These are phyloP conservation scores for Neogale vison DNA, from an alignment of 2,113 vertebrate species.

Conservation along the genomic window DNA sequence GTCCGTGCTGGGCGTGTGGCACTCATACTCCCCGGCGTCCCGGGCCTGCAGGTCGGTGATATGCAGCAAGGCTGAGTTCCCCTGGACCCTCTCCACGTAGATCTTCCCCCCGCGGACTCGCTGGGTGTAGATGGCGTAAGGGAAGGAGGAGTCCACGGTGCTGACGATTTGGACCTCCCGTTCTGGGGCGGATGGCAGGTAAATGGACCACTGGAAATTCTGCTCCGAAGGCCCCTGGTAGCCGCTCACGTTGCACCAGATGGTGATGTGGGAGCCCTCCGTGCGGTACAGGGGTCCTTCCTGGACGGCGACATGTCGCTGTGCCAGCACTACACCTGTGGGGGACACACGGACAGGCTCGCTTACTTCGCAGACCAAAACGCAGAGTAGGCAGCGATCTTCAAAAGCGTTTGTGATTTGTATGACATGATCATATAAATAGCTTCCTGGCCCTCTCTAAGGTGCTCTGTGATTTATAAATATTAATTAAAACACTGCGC, in stretches of 20 bases:
- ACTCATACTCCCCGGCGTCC: conserved; percentile 91
- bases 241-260: conserved; percentile 96
- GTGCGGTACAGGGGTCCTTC: conserved; percentile 92
- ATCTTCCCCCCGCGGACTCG: conserved; percentile 91
- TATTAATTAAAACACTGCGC: conserved; percentile 64
- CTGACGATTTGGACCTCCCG: conserved; percentile 96
- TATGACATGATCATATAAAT: not conserved
- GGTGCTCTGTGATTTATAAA: conserved; percentile 51
- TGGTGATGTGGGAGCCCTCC: conserved; percentile 93
- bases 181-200: conserved; percentile 87
- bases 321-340: conserved; percentile 83
- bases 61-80: conserved; percentile 89
- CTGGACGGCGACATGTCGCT: conserved; percentile 92
- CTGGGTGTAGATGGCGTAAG: conserved; percentile 92
- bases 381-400: not conserved
- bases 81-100: conserved; percentile 91
- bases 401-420: not conserved
- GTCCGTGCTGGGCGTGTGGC: conserved; percentile 84
- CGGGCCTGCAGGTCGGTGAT: conserved; percentile 91
- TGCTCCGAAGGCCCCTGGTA: conserved; percentile 89
- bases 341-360: not conserved
- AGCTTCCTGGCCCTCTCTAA: conserved; percentile 28
- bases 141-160: conserved; percentile 92
- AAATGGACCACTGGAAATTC: conserved; percentile 98
- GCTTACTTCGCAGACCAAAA: not conserved